phyloP scores from a whole-genome alignment of 2,888 invertebrate genomes.

The Mythimna vitellina region DNA sequence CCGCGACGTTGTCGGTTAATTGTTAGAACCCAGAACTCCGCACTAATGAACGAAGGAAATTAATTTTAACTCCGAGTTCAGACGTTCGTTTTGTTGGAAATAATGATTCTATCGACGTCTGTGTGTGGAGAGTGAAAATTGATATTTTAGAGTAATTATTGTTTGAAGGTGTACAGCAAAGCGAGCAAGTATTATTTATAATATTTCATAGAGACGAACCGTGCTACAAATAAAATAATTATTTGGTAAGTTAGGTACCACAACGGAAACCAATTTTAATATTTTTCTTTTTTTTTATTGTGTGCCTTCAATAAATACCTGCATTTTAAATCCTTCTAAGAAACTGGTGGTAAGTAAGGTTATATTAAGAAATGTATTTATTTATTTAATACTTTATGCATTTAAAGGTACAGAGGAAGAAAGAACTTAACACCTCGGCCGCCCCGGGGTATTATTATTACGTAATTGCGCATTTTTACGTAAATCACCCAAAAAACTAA shows the following conservation, averaged over 20 bases:
- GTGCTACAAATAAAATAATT: not conserved
- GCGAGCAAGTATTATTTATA: not conserved
- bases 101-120: conserved; percentile 38
- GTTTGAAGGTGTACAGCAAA: too few species aligned
- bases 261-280: not conserved
- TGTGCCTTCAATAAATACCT: too few species aligned
- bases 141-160: not conserved
- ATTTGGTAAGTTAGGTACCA: not conserved
- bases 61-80: conserved; percentile 64
- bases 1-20: conserved; percentile 54
- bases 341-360: not conserved
- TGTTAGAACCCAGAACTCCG: conserved; percentile 65
- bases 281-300: not conserved
- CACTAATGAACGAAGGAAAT: conserved; percentile 69
- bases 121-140: not conserved
- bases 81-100: conserved; percentile 43
- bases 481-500: too few species aligned
- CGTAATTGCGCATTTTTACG: too few species aligned
- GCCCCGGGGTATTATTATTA: too few species aligned
- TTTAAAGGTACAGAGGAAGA: too few species aligned
- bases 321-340: not conserved
- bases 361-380: not conserved
- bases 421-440: too few species aligned
- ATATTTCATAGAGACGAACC: not conserved
- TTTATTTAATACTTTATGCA: too few species aligned